Base-by-base conservation (phyloP, 2,888 invertebrate species). In the Clanis bilineata region DNA sequence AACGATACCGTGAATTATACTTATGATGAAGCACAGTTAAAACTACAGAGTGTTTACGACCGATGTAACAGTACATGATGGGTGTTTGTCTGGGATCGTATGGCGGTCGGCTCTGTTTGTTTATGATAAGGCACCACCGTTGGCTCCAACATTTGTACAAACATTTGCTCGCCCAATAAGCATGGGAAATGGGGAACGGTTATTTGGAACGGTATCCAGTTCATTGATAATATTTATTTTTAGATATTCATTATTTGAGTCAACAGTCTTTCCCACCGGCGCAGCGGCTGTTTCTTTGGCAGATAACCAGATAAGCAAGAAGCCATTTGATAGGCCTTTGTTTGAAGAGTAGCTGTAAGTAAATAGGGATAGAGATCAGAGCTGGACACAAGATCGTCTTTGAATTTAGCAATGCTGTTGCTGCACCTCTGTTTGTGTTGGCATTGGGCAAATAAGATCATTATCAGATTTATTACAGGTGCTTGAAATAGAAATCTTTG, bases 71-170 rank as follows among this genome's bases (percentile, higher is more conserved):
- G 47, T 59, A 56, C 18, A 28, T 18, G 45, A 58, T 58, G 38
- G 18, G 25, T 64, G 67, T 67, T 64, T 66, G 62, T 51, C 57
- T 64, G 62, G 57, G 62, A 64, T 58, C 65, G 61, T 63, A 67
- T 61, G 65, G 64, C 62, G 59, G 51, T 59, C 38, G 59, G 55
- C 43, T 57, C 54, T 74, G 70, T 76, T 76, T 75, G 65, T 38
- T 15, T 66, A 66, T 67, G 73, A 76, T 74, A 76, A 68, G 65
- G 56, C 25, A 57, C 44, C 62, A 43, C 62, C 54, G 58, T 59
- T 47, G 56, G 51, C 55, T 64, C 57, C 64, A 66, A 63, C 63
- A 67, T 59, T 61, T 63, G 70, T 59, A 55, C 58, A 67, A 66
- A 69, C 60, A 68, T 44, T 41, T 66, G 61, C 68, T 67, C 67